Percentiles rank a stretch among this genome's conserved stretches.
Evolutionary conservation across 2,113 vertebrate genomes (phyloP).

Genomic region (Proterorhinus semilunaris): DNA sequence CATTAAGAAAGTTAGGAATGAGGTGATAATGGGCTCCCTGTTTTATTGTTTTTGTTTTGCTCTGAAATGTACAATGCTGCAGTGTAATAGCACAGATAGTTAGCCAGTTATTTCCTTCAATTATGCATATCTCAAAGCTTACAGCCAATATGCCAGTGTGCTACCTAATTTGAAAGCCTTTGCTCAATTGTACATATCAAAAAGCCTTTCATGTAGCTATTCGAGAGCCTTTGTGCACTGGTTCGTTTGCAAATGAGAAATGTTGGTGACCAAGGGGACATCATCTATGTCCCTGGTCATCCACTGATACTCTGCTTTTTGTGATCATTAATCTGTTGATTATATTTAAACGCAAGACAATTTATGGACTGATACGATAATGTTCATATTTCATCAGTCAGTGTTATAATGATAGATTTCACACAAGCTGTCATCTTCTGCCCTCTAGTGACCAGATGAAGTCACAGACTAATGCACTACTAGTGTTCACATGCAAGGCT

Average conservation of each 20-base stretch:
- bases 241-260: constrained; percentile 66
- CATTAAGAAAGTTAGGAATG: too few relatives aligned
- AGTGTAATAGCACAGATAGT: too few relatives aligned
- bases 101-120: too few relatives aligned
- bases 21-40: too few relatives aligned
- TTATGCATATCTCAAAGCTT: too few relatives aligned
- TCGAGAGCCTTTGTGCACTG: constrained; percentile 53
- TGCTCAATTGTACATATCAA: constrained; percentile 56
- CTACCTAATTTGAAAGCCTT: constrained; percentile 39
- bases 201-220: constrained; percentile 66
- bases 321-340: constrained; percentile 29
- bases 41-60: too few relatives aligned
- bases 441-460: not conserved
- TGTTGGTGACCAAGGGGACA: constrained; percentile 45
- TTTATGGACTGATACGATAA: too few relatives aligned
- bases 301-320: constrained; percentile 43
- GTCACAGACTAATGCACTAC: not conserved
- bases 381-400: not conserved
- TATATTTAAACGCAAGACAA: not conserved
- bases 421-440: not conserved
- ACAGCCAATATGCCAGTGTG: too few relatives aligned
- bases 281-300: too few relatives aligned
- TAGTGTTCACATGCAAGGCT: not conserved
- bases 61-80: too few relatives aligned
- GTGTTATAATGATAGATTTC: constrained; percentile 23